Evolutionary conservation across 1,140 invertebrate genomes (phyloP), one percentile per base, ranked within the genome.

Genomic region (Gerris buenoi): DNA sequence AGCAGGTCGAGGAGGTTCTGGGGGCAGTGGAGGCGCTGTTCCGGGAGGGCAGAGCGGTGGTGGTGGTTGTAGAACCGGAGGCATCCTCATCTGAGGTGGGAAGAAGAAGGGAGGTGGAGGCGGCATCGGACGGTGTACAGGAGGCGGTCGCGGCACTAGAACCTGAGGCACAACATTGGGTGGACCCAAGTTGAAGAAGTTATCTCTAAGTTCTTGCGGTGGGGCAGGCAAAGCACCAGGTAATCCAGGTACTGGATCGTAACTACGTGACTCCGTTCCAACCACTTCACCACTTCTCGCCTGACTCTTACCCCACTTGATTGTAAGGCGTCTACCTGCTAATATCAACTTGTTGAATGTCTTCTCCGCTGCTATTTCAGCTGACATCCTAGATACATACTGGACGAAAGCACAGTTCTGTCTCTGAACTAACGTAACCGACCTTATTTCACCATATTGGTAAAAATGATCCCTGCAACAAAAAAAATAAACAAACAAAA

Each of bases 401-500:
- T 98, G 94, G 2, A 99, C 89, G 77, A 99, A 99, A 0, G 95
- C 95, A 82, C 96, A 99, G 73, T 97, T 94, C 72, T 98, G 95
- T 71, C 93, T 87, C 0, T 86, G 85, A 1, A 98, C 90, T 70
- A 98, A 81, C 58, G 93, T 95, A 1, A 99, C 83, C 1, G 88
- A 90, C 25, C 97, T 84, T 65, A 99, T 97, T 79, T 99, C 97
- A n/a, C 97, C 97, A 81, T 92, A 99, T 77, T 99, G 96, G 80
- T 99, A 99, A 76, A 99, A 99, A 75, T 93, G 86, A 78, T 93
- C 89, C 67, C 87, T 86, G 72, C 33, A 76, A 76, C 71, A 28
- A 65, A 27, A 59, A 58, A 28, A 64, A 27, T 33, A 65, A n/a
- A 23, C 13, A 15, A 62, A 13, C 10, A 62, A 62, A 62, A 15